Evolutionary conservation across 2,888 invertebrate species (phyloP), one percentile per base, ranked within the genome.

Genomic region (Thereva unica): DNA sequence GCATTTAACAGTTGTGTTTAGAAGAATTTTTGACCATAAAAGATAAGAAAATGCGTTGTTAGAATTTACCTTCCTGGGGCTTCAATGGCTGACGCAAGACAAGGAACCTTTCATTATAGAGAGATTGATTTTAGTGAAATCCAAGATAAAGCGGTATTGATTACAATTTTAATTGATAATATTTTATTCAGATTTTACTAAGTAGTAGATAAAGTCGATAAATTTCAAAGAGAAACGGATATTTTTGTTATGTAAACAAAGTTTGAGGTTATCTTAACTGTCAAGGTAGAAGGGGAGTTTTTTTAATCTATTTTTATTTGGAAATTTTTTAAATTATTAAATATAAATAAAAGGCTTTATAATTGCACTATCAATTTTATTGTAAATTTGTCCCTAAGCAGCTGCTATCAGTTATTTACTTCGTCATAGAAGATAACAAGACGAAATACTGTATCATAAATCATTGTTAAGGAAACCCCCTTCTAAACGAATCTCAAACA

Each of bases 71-170:
- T 10, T n/a, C 47, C 23, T 23, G 23, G n/a, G 12, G 37, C 49
- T 47, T 59, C 59, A 52, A 68, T 68, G 68, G 68, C 65, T 34
- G 63, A 65, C n/a, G 49, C 54, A 34, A 49, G 38, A 40, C 44
- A 35, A n/a, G 63, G 63, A 37, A 44, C 42, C 12, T 54, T 55
- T 50, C 44, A 55, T 12, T 49, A 56, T 42, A 41, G 65, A 3
- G 89, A 90, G 84, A 91, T 91, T 79, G 86, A 90, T 82, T 88
- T 87, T 80, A 84, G 84, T 83, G 91, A 91, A 83, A 90, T 91
- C 78, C 84, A 86, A 78, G 85, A 86, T 76, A 83, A 89, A 81
- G 85, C 88, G 86, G 90, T 89, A 84, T 82, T 78, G 81, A 76
- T 42, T n/a, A 23, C 37, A n/a, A 6, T 52, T 52, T 52, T 23